These are phyloP conservation scores for Psophia crepitans DNA, from an alignment of 2,113 vertebrate species.

Conservation along the genomic window DNA sequence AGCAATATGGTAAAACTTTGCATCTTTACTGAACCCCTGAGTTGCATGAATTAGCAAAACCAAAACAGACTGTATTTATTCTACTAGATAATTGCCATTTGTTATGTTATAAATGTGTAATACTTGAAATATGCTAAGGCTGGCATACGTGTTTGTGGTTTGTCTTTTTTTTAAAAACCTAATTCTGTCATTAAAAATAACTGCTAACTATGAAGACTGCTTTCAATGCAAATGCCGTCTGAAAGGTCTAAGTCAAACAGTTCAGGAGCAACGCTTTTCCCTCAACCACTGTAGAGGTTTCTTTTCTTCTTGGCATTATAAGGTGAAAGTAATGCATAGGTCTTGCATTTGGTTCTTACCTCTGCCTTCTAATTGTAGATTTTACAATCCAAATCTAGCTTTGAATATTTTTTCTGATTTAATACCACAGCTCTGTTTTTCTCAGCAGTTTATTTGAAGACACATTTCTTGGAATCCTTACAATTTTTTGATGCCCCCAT, in stretches of 20 bases:
- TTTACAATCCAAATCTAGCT: not conserved
- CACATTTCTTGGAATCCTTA: not conserved
- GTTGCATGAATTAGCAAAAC: not conserved
- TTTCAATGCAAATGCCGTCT: not conserved
- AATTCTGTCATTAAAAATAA: not conserved
- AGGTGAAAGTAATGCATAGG: not conserved
- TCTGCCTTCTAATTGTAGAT: not conserved
- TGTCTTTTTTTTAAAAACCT: not conserved
- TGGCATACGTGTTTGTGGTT: not conserved
- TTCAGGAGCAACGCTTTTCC: not conserved
- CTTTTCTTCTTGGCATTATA: not conserved
- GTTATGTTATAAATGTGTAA: not conserved
- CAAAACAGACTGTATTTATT: not conserved
- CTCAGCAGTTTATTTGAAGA: not conserved
- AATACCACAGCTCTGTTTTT: not conserved
- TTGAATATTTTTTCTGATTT: not conserved
- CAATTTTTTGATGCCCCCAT: fast-evolving
- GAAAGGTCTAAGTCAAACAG: not conserved
- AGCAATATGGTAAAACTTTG: not conserved
- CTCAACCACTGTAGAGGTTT: not conserved
- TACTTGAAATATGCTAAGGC: not conserved
- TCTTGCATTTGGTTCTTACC: not conserved
- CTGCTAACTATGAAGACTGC: not conserved
- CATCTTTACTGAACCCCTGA: not conserved
- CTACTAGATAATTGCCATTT: not conserved